These are phyloP conservation scores for Corythornis cristatus DNA, from an alignment of 2,113 vertebrate species.

Conservation along the genomic window DNA sequence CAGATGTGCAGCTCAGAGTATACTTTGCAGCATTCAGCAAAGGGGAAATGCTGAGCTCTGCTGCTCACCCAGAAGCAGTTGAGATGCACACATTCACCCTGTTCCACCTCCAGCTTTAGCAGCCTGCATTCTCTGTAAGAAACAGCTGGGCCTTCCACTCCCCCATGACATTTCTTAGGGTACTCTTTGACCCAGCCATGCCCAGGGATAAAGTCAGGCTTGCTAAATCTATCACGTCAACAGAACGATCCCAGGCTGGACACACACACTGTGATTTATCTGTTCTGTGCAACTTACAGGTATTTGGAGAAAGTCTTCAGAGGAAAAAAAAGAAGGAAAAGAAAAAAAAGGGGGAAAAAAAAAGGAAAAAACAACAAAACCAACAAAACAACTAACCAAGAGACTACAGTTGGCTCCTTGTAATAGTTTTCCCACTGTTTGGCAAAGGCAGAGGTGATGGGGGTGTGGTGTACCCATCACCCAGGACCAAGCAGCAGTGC, in stretches of 20 bases:
- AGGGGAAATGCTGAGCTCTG: not conserved
- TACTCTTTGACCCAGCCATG: not conserved
- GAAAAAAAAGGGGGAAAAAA: fast-evolving
- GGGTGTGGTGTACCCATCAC: not conserved
- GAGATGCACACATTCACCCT: not conserved
- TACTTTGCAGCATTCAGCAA: not conserved
- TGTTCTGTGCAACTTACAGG: no score
- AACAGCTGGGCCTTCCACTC: not conserved
- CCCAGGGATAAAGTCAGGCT: fast-evolving
- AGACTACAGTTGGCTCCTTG: not conserved
- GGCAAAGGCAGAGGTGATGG: constrained; percentile 7
- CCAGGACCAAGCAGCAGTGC: not conserved
- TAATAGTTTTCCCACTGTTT: constrained; percentile 1
- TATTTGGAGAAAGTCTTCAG: no score
- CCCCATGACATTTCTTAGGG: fast-evolving
- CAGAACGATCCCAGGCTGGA: not conserved
- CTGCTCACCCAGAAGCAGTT: not conserved
- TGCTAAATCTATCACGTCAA: not conserved
- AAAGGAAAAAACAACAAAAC: not conserved
- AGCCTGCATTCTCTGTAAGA: not conserved
- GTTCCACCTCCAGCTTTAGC: not conserved
- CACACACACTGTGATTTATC: not conserved
- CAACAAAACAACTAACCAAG: no score
- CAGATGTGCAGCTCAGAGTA: not conserved
- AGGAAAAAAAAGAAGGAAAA: not conserved